A percentile compares a stretch with the other conserved stretches of the same genome.
Conservation (phyloP, 2,888 invertebrate species). For the Macaria notata region DNA sequence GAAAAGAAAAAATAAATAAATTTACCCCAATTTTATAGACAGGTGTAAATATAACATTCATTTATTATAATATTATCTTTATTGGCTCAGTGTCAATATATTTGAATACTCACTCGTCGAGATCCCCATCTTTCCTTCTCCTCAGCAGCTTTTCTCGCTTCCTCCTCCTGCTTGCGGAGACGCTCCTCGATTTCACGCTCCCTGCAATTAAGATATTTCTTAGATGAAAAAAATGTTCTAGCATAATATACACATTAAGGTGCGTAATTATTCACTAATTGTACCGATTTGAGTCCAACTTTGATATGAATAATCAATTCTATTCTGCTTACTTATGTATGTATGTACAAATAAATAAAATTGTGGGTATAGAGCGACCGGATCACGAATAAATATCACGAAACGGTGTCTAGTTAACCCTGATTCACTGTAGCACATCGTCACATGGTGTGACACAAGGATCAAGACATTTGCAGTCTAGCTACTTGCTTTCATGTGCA, state of each 20-base stretch:
- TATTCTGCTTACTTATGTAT: too few species aligned
- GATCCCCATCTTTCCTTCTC: slow-evolving; percentile 73
- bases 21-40: background rate
- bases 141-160: slow-evolving; percentile 61
- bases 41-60: background rate
- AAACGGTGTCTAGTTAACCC: slow-evolving; percentile 66
- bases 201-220: slow-evolving; percentile 40
- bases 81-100: background rate
- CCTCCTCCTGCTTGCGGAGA: slow-evolving; percentile 84
- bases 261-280: too few species aligned
- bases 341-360: background rate
- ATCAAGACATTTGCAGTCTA: slow-evolving; percentile 39
- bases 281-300: too few species aligned
- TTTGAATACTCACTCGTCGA: slow-evolving; percentile 28
- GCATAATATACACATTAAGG: too few species aligned
- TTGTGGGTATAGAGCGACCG: slow-evolving; percentile 72
- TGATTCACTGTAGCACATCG: slow-evolving; percentile 54
- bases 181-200: slow-evolving; percentile 96
- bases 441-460: slow-evolving; percentile 40
- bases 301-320: too few species aligned
- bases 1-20: slow-evolving; percentile 32
- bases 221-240: too few species aligned
- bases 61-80: background rate
- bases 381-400: slow-evolving; percentile 41
- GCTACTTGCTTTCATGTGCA: slow-evolving; percentile 53